Percentiles rank a stretch among this genome's conserved stretches.
Conservation (phyloP, 2,888 invertebrate species). For the Anthoptus insignis region DNA sequence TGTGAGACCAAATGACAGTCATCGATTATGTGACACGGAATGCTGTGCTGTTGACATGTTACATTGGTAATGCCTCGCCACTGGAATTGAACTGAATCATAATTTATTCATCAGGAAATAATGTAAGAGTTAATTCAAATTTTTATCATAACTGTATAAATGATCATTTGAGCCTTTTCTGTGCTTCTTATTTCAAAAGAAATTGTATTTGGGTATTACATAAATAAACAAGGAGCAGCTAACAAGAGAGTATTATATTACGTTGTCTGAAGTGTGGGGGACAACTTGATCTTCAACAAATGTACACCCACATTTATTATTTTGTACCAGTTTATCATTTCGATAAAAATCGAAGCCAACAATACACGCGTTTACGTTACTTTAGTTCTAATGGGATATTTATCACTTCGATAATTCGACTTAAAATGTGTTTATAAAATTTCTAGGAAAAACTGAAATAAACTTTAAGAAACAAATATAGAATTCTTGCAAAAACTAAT, state of each 20-base stretch:
- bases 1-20: slow-evolving; percentile 24
- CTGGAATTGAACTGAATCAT: slow-evolving; percentile 22
- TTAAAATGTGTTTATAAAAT: neutral
- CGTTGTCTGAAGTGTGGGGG: no score
- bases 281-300: no score
- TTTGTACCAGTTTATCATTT: no score
- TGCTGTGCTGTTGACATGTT: slow-evolving; percentile 21
- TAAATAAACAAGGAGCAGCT: no score
- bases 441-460: neutral
- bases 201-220: no score
- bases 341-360: no score
- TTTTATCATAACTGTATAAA: neutral
- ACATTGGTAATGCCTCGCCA: slow-evolving; percentile 20
- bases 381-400: no score
- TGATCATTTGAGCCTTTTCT: neutral
- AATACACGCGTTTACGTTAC: no score
- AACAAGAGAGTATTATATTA: no score
- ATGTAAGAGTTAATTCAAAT: slow-evolving; percentile 6
- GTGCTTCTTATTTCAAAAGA: no score
- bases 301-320: no score
- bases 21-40: slow-evolving; percentile 14
- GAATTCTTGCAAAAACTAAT: neutral
- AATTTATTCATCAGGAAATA: slow-evolving; percentile 22
- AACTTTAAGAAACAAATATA: neutral
- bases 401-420: neutral